Conservation (phyloP, 2,113 vertebrate genomes). For the Ameiurus melas region DNA sequence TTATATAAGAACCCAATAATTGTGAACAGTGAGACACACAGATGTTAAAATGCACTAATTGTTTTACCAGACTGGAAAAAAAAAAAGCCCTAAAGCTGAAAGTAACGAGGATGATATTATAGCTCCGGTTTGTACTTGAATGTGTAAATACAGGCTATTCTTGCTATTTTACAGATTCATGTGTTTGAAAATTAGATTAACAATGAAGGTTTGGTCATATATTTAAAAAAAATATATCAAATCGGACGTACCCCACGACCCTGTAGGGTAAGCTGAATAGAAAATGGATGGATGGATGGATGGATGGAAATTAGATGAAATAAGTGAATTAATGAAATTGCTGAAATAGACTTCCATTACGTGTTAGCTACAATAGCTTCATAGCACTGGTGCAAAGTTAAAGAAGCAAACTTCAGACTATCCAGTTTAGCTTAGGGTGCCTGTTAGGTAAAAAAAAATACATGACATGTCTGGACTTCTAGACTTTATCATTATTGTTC, state of each 20-base stretch:
- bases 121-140: fast-evolving
- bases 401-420: not conserved
- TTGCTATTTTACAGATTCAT: not conserved
- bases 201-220: not conserved
- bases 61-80: not conserved
- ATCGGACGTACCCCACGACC: no score
- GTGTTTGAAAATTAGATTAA: not conserved
- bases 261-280: no score
- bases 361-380: not conserved
- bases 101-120: not conserved
- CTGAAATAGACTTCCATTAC: not conserved
- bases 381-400: not conserved
- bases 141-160: not conserved
- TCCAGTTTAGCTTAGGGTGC: not conserved
- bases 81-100: not conserved
- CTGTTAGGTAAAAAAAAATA: not conserved
- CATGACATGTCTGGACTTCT: not conserved
- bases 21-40: not conserved
- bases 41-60: slow-evolving; percentile 9
- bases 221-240: not conserved
- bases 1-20: not conserved
- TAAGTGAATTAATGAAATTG: not conserved
- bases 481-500: not conserved
- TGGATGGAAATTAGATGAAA: not conserved
- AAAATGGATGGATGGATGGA: no score